Evolutionary conservation across 1,140 invertebrate genomes (phyloP), one percentile per base, ranked within the genome.

Genomic region (Melitaea cinxia): DNA sequence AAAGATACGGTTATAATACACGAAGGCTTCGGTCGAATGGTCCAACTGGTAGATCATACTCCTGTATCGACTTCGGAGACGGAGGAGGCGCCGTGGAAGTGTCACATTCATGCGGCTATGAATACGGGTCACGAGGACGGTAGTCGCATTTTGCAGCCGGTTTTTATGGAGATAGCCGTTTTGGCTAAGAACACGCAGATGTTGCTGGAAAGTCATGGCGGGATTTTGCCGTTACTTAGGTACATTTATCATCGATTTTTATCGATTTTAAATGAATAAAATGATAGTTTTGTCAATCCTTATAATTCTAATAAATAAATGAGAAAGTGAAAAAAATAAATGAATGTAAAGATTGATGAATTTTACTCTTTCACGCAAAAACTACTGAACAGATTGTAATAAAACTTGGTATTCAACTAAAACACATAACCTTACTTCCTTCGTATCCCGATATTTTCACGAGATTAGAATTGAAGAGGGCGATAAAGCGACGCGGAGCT

Each of bases 101-200:
- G 94, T 68, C 92, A 91, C 35, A 82, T 92, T 33, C 94, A 95
- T 65, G 92, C 92, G 0, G 65, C 70, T 59, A 75, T 77, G 89
- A 92, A 70, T 12, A 82, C 75, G 60, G 91, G 89, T 42, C 91
- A 70, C 85, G 94, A 77, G 87, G 94, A 92, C 92, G 95, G 73
- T 92, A 95, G 94, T 91, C 93, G 64, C 91, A 95, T 87, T 88
- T 92, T 80, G 93, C 95, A 85, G 89, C 94, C 94, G 68, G 94
- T 97, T 0, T 93, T 89, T 59, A 93, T 96, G 69, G 92, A 94
- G 30, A 82, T 97, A 14, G 92, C 94, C 42, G 73, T 92, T 26
- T 92, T 97, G 17, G 89, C 93, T 10, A 83, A 92, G 42, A 93
- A 94, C 71, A 91, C 95, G 28, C 92, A 95, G 72, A 92, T 92